phyloP scores from a whole-genome alignment of 2,797 vertebrate genomes.

The Poecilia picta region DNA sequence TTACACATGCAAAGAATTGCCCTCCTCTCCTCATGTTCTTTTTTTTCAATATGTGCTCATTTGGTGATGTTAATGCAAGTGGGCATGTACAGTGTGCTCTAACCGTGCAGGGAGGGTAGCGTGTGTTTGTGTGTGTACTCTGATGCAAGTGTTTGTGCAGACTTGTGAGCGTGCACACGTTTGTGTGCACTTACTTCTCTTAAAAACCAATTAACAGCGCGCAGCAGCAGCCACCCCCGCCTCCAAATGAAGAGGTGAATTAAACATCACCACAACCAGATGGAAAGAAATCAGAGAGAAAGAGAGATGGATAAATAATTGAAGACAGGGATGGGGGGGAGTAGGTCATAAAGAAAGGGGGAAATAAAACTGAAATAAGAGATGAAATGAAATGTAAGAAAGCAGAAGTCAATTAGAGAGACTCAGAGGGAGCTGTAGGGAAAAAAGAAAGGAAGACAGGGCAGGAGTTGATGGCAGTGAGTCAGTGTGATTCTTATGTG shows the following conservation, averaged over 20 bases:
- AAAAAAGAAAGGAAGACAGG: slow-evolving; percentile 54
- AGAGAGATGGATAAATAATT: slow-evolving; percentile 77
- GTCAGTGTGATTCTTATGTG: slow-evolving; percentile 28
- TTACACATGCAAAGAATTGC: slow-evolving; percentile 30
- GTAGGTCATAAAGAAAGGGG: slow-evolving; percentile 68
- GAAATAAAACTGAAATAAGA: slow-evolving; percentile 78
- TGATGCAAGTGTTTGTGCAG: slow-evolving; percentile 10
- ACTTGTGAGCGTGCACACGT: slow-evolving; percentile 23
- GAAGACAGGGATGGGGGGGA: slow-evolving; percentile 57
- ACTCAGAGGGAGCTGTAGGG: slow-evolving; percentile 62
- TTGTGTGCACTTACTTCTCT: slow-evolving; percentile 69
- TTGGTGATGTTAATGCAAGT: slow-evolving; percentile 73
- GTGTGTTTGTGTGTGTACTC: slow-evolving; percentile 26
- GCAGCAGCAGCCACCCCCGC: slow-evolving; percentile 40
- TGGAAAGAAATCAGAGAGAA: slow-evolving; percentile 75
- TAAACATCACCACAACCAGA: slow-evolving; percentile 78
- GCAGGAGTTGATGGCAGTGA: slow-evolving; percentile 42
- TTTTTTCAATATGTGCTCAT: slow-evolving; percentile 70
- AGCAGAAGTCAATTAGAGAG: slow-evolving; percentile 76
- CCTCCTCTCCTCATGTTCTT: slow-evolving; percentile 51
- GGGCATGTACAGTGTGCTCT: slow-evolving; percentile 74
- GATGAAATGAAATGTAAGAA: slow-evolving; percentile 79
- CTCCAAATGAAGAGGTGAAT: slow-evolving; percentile 77
- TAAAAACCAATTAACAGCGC: slow-evolving; percentile 79
- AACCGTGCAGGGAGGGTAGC: slow-evolving; percentile 40